Percentiles rank a stretch among this genome's conserved stretches.
phyloP scores from a whole-genome alignment of 2,113 vertebrate species.

The Diadophis punctatus region DNA sequence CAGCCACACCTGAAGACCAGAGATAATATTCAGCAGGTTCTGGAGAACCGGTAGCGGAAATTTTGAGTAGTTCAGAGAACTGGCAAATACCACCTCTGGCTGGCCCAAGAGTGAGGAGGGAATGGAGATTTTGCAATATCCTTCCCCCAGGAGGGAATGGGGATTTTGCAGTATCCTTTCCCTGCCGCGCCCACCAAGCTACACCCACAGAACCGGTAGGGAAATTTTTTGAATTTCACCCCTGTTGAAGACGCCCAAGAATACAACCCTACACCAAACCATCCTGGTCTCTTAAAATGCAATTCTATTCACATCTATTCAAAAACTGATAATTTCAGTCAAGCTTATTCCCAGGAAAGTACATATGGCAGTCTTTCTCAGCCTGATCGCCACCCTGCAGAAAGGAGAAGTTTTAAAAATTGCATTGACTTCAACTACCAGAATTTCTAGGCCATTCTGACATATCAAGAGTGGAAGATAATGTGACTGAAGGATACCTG shows the following conservation, averaged over 20 bases:
- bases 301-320: not conserved
- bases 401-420: not conserved
- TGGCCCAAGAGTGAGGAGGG: too few relatives aligned
- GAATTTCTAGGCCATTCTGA: not conserved
- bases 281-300: not conserved
- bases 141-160: too few relatives aligned
- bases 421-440: not conserved
- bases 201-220: too few relatives aligned
- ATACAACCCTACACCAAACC: not conserved
- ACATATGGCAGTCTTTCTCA: not conserved
- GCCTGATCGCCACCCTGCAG: not conserved
- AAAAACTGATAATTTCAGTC: not conserved
- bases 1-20: not conserved
- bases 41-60: too few relatives aligned
- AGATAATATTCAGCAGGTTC: too few relatives aligned
- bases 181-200: too few relatives aligned
- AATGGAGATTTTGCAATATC: too few relatives aligned
- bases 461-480: not conserved
- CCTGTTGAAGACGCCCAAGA: not conserved
- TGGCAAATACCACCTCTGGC: too few relatives aligned
- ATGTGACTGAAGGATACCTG: not conserved
- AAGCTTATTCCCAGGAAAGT: not conserved
- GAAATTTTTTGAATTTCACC: too few relatives aligned
- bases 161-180: too few relatives aligned
- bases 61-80: too few relatives aligned